Evolutionary conservation across 2,888 invertebrate genomes (phyloP), one percentile per base, ranked within the genome.

Genomic region (Azorinus chamasolen): DNA sequence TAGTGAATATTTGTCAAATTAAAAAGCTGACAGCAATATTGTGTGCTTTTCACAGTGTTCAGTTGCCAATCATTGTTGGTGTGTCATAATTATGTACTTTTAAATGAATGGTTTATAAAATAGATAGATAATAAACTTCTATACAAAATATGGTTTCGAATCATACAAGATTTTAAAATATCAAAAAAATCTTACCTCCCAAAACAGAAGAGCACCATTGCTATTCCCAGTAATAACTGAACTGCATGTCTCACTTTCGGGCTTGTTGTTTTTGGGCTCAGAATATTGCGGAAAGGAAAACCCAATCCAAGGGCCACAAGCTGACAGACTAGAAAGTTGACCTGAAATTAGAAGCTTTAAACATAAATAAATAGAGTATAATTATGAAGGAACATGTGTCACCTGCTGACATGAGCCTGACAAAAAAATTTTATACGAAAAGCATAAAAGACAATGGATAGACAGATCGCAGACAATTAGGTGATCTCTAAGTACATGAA

Each of bases 281-380:
- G 66, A n/a, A 78, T n/a, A 14, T 45, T 72, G n/a, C 89, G 65
- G 70, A 90, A 89, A n/a, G 87, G 87, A 57, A 86, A 72, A 5
- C 88, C 89, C 16, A 90, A 64, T 2, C 70, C 74, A 12, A 90
- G 55, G 6, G 88, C 88, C n/a, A 85, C 71, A n/a, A 88, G 57
- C 69, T 90, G 87, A 70, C 90, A 90, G 1, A 83, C 83, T n/a
- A 91, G 69, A 69, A 91, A 91, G 82, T 91, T 91, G 6, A 91
- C 71, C 90, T 91, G 87, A 59, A 85, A 32, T 32, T 32, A 6
- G 32, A 53, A 53, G 20, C 5, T 20, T 14, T 50, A 50, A 4
- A 6, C 4, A 32, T 6, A 32, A 32, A 37, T 32, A 32, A 6
- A n/a, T n/a, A 41, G 41, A 41, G 41, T 41, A 41, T 41, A 14